These are phyloP conservation scores for Eristalis pertinax DNA, from an alignment of 2,888 invertebrate species.

Conservation along the genomic window DNA sequence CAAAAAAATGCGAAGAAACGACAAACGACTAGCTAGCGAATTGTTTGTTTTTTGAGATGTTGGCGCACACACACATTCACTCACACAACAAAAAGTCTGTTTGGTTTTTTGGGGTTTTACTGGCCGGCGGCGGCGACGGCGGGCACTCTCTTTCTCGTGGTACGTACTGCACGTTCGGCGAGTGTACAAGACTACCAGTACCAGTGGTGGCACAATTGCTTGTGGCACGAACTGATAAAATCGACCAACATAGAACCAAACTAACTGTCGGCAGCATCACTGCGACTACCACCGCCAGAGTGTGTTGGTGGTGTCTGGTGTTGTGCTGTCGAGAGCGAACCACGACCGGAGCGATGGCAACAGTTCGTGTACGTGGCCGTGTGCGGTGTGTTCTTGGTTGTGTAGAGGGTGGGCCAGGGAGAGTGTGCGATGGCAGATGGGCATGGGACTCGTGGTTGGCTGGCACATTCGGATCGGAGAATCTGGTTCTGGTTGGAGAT, in stretches of 20 bases:
- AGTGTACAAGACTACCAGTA: constrained; percentile 71
- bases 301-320: neutral
- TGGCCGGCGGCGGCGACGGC: constrained; percentile 54
- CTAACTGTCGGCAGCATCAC: constrained; percentile 56
- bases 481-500: neutral
- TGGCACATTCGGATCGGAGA: neutral
- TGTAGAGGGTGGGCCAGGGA: too few relatives aligned
- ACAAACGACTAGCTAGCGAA: constrained; percentile 66
- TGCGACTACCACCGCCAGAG: constrained; percentile 33
- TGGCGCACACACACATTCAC: constrained; percentile 56
- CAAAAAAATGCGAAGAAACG: constrained; percentile 41
- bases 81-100: constrained; percentile 40
- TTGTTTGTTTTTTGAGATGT: constrained; percentile 53
- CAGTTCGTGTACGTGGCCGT: neutral
- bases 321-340: neutral
- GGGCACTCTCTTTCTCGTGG: constrained; percentile 44
- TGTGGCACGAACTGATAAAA: constrained; percentile 72
- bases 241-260: constrained; percentile 68
- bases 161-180: constrained; percentile 69
- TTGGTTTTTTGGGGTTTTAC: constrained; percentile 35
- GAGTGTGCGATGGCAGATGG: neutral
- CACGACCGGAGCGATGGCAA: neutral
- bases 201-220: constrained; percentile 72
- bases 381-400: too few relatives aligned
- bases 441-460: neutral